These are phyloP conservation scores for Melolontha melolontha DNA, from an alignment of 2,888 invertebrate species.

Conservation along the genomic window DNA sequence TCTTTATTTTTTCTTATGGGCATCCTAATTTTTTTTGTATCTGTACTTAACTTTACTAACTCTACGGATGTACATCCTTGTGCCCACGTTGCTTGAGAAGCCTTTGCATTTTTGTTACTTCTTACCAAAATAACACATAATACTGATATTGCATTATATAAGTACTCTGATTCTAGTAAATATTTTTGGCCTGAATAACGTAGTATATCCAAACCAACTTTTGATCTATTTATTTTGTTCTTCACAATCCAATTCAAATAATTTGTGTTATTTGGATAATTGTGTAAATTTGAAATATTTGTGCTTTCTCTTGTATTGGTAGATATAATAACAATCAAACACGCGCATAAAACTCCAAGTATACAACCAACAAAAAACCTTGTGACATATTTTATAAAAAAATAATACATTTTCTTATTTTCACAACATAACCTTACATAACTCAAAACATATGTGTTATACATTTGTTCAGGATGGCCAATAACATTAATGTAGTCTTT, in stretches of 20 bases:
- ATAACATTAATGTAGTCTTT: too few species aligned
- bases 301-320: conserved; percentile 2
- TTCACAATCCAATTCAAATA: conserved; percentile 46
- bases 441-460: too few species aligned
- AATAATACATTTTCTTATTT: conserved; percentile 17
- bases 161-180: conserved; percentile 51
- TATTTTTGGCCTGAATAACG: conserved; percentile 44
- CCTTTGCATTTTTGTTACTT: conserved; percentile 51
- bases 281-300: conserved; percentile 13
- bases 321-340: not conserved
- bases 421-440: not conserved
- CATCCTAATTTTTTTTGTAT: conserved; percentile 53
- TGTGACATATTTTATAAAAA: conserved; percentile 9
- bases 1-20: conserved; percentile 53
- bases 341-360: conserved; percentile 5
- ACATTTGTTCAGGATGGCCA: too few species aligned
- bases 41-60: conserved; percentile 51
- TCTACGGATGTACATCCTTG: conserved; percentile 59
- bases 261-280: conserved; percentile 30
- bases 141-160: conserved; percentile 51
- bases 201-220: conserved; percentile 43
- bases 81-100: conserved; percentile 60
- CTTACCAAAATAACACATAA: conserved; percentile 53
- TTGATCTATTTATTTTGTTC: conserved; percentile 38
- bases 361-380: conserved; percentile 4